Evolutionary conservation across 2,797 vertebrate species (phyloP).

Genomic region (Poeciliopsis gracilis): DNA sequence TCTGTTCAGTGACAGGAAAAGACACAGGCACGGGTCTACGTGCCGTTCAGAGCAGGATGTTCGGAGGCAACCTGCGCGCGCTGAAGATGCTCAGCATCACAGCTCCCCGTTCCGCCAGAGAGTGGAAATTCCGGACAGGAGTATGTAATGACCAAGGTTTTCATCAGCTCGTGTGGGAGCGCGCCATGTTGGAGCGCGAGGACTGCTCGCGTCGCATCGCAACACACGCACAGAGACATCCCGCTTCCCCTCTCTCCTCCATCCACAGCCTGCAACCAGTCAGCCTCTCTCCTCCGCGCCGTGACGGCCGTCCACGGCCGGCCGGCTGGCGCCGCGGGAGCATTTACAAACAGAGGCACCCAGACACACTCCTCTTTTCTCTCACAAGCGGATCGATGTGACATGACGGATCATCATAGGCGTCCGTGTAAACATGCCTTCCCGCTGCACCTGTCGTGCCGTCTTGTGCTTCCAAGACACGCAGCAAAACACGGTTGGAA

Average conservation of each 20-base stretch:
- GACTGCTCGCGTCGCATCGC: constrained; percentile 74
- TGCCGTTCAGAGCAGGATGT: constrained; percentile 43
- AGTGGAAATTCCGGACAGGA: constrained; percentile 64
- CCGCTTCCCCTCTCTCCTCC: constrained; percentile 13
- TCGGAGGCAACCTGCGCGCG: constrained; percentile 23
- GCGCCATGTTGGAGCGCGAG: constrained; percentile 77
- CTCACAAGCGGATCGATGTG: constrained; percentile 58
- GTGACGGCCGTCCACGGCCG: neutral
- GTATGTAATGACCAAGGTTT: constrained; percentile 69
- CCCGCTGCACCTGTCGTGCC: constrained; percentile 66
- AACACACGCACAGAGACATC: constrained; percentile 34
- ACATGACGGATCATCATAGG: constrained; percentile 46
- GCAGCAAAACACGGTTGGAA: constrained; percentile 46
- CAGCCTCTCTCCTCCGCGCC: constrained; percentile 49
- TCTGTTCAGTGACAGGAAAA: constrained; percentile 45
- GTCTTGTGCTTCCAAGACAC: constrained; percentile 14
- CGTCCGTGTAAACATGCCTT: constrained; percentile 61
- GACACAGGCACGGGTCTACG: constrained; percentile 27
- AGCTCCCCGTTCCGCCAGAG: constrained; percentile 30
- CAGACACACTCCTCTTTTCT: constrained; percentile 9
- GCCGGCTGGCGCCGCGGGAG: constrained; percentile 56
- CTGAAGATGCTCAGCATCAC: constrained; percentile 27
- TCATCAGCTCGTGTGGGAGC: constrained; percentile 58
- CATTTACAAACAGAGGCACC: constrained; percentile 24
- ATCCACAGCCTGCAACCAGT: constrained; percentile 40